These are phyloP conservation scores for Hydraecia micacea DNA, from an alignment of 2,888 invertebrate species.

Conservation along the genomic window DNA sequence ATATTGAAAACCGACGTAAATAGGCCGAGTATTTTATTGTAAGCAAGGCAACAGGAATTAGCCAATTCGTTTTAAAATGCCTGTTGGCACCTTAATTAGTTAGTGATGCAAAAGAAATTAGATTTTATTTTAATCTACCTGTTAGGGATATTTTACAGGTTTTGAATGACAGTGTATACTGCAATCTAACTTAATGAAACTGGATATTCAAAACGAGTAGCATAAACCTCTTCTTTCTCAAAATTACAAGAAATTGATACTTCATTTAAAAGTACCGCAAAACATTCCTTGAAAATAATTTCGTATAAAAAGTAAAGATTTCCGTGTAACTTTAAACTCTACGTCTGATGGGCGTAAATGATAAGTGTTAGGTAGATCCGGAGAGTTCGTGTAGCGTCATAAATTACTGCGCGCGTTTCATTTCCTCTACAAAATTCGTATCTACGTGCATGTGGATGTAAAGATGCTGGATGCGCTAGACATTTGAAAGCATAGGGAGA, in stretches of 20 bases:
- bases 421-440: slow-evolving; percentile 87
- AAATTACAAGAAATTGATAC: slow-evolving; percentile 22
- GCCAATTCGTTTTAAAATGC: slow-evolving; percentile 15
- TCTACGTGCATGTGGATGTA: slow-evolving; percentile 71
- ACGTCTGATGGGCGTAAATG: slow-evolving; percentile 82
- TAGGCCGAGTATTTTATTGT: background rate
- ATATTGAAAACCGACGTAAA: slow-evolving; percentile 16
- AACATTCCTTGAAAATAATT: slow-evolving; percentile 25
- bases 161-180: background rate
- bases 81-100: background rate
- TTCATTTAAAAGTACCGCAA: background rate
- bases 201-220: background rate
- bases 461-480: slow-evolving; percentile 58
- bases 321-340: slow-evolving; percentile 71
- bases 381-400: slow-evolving; percentile 80
- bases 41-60: background rate
- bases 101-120: background rate
- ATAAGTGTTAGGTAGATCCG: slow-evolving; percentile 85
- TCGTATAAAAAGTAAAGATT: slow-evolving; percentile 48
- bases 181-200: background rate
- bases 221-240: background rate
- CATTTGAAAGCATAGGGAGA: background rate
- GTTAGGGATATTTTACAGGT: background rate
- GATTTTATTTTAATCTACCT: background rate
- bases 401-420: slow-evolving; percentile 87